Evolutionary conservation across 2,113 vertebrate genomes (phyloP), one percentile per base, ranked within the genome.

Genomic region (Mesitornis unicolor): DNA sequence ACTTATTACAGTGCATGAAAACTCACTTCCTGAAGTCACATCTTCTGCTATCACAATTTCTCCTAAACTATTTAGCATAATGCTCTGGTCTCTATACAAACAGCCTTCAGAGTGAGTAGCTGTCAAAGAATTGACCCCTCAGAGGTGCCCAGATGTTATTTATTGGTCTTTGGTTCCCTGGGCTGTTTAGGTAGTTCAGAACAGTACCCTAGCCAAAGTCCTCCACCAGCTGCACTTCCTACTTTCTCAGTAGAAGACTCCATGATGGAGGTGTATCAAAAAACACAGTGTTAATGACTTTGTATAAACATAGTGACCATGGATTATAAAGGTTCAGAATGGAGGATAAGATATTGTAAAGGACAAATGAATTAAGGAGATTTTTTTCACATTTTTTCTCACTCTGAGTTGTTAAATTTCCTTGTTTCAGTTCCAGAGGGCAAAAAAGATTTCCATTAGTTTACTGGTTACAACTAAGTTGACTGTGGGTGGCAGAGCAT

Each of bases 71-170:
- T 90, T 78, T 53, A 67, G 6, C 19, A 70, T 31, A 13, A 18
- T 77, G 11, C 21, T 80, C 17, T 57, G 9, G 6, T 77, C 31
- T 84, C 11, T 76, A 3, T 12, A 16, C 26, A 65, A 69, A 33
- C 5, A 67, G 9, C 3, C 13, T 54, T 22, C 11, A 47, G 9
- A 20, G 2, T 5, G 61, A 26, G 8, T 29, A 50, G 2, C 1
- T 73, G 8, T 56, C 20, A 69, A 54, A 73, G 3, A 3, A 64
- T 7, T 79, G 45, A 59, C 2, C 4, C 4, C 7, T 57, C 31
- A 25, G 10, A 8, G 5, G 2, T 19, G 7, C 12, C 26, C 78
- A 50, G 8, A 8, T 68, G 40, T 9, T 76, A 56, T 73, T 68
- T 38, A 12, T 40, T 26, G 5, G 11, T 51, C 48, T 78, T 82